Conservation (phyloP, 2,888 invertebrate genomes). For the Blastobasis lacticolella region DNA sequence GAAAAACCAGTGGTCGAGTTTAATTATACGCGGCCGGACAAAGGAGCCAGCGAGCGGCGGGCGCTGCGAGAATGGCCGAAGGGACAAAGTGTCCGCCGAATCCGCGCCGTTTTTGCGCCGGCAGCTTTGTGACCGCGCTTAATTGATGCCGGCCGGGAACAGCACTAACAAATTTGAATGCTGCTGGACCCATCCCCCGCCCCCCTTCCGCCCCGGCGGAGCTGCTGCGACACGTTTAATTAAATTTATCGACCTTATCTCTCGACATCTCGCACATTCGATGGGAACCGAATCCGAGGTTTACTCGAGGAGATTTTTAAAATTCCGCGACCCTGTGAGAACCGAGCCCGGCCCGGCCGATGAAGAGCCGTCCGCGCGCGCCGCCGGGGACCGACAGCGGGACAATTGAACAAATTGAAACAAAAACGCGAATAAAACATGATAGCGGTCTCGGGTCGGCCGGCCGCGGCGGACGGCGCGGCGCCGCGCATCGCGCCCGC, state of each 20-base stretch:
- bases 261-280: constrained; percentile 47
- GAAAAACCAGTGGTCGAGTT: constrained; percentile 6
- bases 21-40: constrained; percentile 10
- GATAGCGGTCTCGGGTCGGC: not conserved
- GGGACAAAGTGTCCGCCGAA: constrained; percentile 12
- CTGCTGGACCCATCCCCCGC: constrained; percentile 8
- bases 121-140: constrained; percentile 17
- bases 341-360: constrained; percentile 22
- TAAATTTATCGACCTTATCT: constrained; percentile 69
- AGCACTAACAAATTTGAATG: constrained; percentile 1
- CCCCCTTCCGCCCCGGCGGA: constrained; percentile 18
- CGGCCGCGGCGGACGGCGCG: not conserved
- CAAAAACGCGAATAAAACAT: constrained; percentile 31
- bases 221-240: constrained; percentile 52
- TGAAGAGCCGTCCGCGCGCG: not conserved
- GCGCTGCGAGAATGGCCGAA: constrained; percentile 11
- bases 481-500: not conserved
- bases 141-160: too few species aligned
- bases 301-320: constrained; percentile 43
- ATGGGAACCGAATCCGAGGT: constrained; percentile 51
- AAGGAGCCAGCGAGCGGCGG: constrained; percentile 4
- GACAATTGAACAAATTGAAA: constrained; percentile 40
- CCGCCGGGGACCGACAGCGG: constrained; percentile 23
- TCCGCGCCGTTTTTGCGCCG: constrained; percentile 12
- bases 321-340: constrained; percentile 52